Conservation (phyloP, 2,113 vertebrate genomes). For the Scophthalmus maximus region DNA sequence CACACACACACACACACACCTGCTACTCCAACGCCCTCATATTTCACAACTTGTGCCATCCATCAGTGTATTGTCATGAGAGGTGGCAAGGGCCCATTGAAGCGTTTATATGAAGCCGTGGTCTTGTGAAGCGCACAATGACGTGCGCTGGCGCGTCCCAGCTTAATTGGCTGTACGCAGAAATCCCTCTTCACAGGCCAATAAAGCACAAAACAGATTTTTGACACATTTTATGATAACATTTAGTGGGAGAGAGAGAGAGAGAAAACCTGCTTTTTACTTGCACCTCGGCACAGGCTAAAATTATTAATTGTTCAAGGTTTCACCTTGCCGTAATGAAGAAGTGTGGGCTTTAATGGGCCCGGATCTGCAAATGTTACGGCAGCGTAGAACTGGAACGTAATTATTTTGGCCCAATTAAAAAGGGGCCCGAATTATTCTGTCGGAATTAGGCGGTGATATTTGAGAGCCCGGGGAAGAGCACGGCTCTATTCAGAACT, state of each 20-base stretch:
- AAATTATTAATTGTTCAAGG: conserved; percentile 70
- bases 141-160: conserved; percentile 57
- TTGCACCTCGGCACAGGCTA: conserved; percentile 52
- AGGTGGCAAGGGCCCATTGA: conserved; percentile 43
- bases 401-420: conserved; percentile 72
- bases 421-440: conserved; percentile 62
- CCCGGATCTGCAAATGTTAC: conserved; percentile 70
- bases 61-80: conserved; percentile 50
- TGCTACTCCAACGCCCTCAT: conserved; percentile 14
- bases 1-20: conserved; percentile 30
- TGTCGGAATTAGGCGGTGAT: conserved; percentile 57
- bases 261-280: conserved; percentile 58
- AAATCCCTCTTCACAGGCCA: conserved; percentile 60
- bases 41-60: conserved; percentile 43
- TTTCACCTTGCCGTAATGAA: conserved; percentile 70
- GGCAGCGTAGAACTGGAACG: conserved; percentile 57
- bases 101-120: conserved; percentile 36
- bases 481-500: conserved; percentile 18
- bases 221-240: conserved; percentile 73
- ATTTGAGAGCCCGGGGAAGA: conserved; percentile 42
- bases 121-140: conserved; percentile 46
- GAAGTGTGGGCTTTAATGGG: conserved; percentile 61
- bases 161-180: conserved; percentile 64
- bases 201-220: conserved; percentile 61
- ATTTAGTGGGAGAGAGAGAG: conserved; percentile 55